Conservation (phyloP, 2,113 vertebrate species). For the Paramisgurnus dabryanus region DNA sequence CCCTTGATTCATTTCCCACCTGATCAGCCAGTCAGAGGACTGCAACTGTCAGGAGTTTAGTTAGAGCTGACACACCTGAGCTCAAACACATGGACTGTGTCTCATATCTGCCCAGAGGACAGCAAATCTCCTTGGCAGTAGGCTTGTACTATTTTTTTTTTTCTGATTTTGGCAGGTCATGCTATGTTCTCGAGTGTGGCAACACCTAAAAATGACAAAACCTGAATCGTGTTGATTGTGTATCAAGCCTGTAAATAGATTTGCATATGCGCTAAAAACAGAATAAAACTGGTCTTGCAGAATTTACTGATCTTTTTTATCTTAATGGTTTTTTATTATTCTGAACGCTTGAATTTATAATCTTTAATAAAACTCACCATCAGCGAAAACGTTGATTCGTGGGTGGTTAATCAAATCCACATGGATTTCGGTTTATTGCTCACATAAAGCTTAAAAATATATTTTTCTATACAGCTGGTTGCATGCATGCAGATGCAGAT, state of each 20-base stretch:
- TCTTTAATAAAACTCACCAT: no score
- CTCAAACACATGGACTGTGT: conserved; percentile 38
- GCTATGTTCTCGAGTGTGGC: conserved; percentile 42
- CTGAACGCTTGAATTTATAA: no score
- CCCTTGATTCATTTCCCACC: conserved; percentile 53
- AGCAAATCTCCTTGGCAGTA: conserved; percentile 20
- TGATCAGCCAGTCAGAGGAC: conserved; percentile 54
- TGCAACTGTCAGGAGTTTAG: conserved; percentile 67
- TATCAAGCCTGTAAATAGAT: no score
- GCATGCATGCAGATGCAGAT: conserved; percentile 25
- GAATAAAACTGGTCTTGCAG: no score
- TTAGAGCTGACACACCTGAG: conserved; percentile 62
- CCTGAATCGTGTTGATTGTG: background rate
- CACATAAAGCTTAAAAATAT: no score
- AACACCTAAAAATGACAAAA: conserved; percentile 36
- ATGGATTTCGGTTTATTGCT: no score
- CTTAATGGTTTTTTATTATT: no score
- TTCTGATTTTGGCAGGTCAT: background rate
- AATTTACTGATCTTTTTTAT: no score
- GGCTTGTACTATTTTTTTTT: conserved; percentile 20
- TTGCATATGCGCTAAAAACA: no score
- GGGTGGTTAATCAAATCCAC: no score
- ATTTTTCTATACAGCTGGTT: conserved; percentile 36
- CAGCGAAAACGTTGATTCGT: no score
- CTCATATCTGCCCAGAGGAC: conserved; percentile 19